These are phyloP conservation scores for Megastigmus dorsalis DNA, from an alignment of 2,888 invertebrate species.

Conservation along the genomic window DNA sequence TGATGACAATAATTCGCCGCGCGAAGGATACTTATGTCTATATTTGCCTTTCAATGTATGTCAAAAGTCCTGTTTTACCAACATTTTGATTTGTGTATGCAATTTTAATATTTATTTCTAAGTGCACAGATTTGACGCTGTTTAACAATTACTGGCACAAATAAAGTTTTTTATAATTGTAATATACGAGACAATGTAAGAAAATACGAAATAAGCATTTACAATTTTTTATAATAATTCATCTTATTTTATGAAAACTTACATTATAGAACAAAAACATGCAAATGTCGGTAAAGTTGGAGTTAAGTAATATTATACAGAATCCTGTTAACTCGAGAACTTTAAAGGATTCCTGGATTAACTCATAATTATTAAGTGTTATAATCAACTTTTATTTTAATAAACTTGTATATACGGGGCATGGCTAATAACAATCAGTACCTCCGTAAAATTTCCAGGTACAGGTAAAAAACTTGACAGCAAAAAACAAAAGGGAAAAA, in stretches of 20 bases:
- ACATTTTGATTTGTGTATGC: slow-evolving; percentile 12
- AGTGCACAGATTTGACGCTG: too few relatives aligned
- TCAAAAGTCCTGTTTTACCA: slow-evolving; percentile 29
- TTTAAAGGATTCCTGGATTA: slow-evolving; percentile 42
- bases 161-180: too few relatives aligned
- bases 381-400: slow-evolving; percentile 38
- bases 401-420: slow-evolving; percentile 57
- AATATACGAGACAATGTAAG: too few relatives aligned
- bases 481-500: slow-evolving; percentile 76
- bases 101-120: neutral
- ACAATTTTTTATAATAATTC: too few relatives aligned
- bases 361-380: slow-evolving; percentile 40
- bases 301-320: slow-evolving; percentile 10
- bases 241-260: too few relatives aligned
- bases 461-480: slow-evolving; percentile 74
- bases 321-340: slow-evolving; percentile 36
- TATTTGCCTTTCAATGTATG: neutral
- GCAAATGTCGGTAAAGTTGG: slow-evolving; percentile 38
- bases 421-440: slow-evolving; percentile 64
- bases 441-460: slow-evolving; percentile 72
- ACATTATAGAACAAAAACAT: neutral
- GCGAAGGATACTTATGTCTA: slow-evolving; percentile 9
- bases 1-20: slow-evolving; percentile 27
- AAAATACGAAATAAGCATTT: too few relatives aligned
- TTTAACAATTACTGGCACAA: too few relatives aligned